Evolutionary conservation across 1,140 invertebrate species (phyloP), one percentile per base, ranked within the genome.

Genomic region (Babylonia areolata): DNA sequence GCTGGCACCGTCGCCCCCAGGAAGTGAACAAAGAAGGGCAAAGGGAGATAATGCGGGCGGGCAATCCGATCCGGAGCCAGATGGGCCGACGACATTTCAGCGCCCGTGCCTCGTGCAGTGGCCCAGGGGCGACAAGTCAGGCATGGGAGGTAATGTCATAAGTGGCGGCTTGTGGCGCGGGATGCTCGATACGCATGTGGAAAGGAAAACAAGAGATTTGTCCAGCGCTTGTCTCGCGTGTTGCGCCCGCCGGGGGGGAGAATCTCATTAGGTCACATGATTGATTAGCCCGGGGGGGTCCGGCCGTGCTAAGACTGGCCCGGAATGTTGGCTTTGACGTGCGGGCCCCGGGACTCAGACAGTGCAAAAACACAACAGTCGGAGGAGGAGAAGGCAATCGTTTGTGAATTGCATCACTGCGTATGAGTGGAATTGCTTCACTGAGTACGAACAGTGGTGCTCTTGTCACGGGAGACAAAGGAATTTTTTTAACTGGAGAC

Each of bases 1-100:
- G n/a, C n/a, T n/a, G n/a, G n/a, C n/a, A n/a, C n/a, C n/a, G n/a
- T n/a, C n/a, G n/a, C n/a, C n/a, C n/a, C n/a, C n/a, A n/a, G n/a
- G n/a, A n/a, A n/a, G n/a, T n/a, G 46, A 40, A 77, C 75, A 77
- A 77, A 77, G 37, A 17, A 3, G 37, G 35, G 75, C 28, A 37
- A 77, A 77, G 75, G 75, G 75, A 77, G 75, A 77, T 77, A 77
- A 77, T 28, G 37, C 73, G 6, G 75, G 37, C 9, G 9, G 9
- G 75, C 40, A 77, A 77, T 77, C 40, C 37, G 3, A 77, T 77
- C 33, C 75, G 75, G 33, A 28, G 75, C 75, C 75, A 77, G 75
- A 77, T 77, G 75, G 75, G 37, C 35, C 23, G 75, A 77, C 37
- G 37, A 77, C 73, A 42, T 23, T 77, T 77, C 37, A 23, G 15